Evolutionary conservation across 2,113 vertebrate genomes (phyloP).

Genomic region (Indicator maculatus): DNA sequence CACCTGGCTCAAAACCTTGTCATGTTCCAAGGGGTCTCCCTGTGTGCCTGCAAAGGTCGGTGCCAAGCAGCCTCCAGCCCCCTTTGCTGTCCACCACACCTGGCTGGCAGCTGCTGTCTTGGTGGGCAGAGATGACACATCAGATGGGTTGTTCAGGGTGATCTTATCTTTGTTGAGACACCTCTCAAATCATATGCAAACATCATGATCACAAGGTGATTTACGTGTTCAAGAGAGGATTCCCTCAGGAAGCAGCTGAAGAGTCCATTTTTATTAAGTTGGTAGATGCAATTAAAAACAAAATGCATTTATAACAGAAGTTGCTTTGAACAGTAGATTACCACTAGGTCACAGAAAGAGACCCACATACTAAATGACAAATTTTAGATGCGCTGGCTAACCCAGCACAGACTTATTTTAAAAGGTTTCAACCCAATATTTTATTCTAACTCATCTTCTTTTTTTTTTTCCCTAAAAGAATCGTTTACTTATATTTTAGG

Average conservation of each 20-base stretch:
- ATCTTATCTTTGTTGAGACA: too few relatives aligned
- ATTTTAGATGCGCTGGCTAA: not conserved
- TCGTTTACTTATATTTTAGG: not conserved
- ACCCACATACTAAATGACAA: not conserved
- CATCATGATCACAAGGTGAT: too few relatives aligned
- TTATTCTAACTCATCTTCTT: not conserved
- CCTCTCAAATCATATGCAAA: too few relatives aligned
- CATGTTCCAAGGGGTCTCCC: too few relatives aligned
- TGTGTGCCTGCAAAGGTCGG: too few relatives aligned
- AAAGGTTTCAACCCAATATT: not conserved
- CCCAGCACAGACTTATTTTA: not conserved
- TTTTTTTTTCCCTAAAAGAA: not conserved
- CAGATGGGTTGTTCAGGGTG: too few relatives aligned
- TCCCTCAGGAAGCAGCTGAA: not conserved
- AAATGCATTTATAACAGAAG: not conserved
- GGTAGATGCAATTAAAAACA: not conserved
- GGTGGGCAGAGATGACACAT: too few relatives aligned
- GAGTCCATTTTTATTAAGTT: not conserved
- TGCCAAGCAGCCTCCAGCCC: too few relatives aligned
- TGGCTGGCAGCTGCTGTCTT: too few relatives aligned
- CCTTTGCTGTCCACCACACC: too few relatives aligned
- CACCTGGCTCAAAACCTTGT: too few relatives aligned
- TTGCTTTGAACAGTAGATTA: not conserved
- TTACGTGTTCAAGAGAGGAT: too few relatives aligned
- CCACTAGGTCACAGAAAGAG: not conserved